These are phyloP conservation scores for Osmoderma eremita DNA, from an alignment of 2,888 invertebrate species.

Conservation along the genomic window DNA sequence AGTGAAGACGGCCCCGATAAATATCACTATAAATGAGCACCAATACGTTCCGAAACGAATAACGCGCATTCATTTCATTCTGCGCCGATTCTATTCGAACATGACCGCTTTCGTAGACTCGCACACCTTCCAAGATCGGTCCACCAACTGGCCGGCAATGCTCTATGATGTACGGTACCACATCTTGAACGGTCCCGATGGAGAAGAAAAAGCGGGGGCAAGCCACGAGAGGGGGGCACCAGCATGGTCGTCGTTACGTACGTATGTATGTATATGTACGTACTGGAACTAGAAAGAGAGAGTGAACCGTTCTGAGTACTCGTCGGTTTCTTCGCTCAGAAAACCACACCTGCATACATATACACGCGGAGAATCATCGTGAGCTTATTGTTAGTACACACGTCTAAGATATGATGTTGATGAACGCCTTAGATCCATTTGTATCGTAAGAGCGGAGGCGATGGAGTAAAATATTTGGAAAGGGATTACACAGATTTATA, in stretches of 20 bases:
- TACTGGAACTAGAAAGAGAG: neutral
- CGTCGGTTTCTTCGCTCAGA: neutral
- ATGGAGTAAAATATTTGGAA: too few species aligned
- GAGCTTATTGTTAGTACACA: too few species aligned
- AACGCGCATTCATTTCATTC: too few species aligned
- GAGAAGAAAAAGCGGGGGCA: neutral
- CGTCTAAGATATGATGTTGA: too few species aligned
- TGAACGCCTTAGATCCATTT: too few species aligned
- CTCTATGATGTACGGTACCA: constrained; percentile 8
- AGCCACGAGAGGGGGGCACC: too few species aligned
- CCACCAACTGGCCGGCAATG: constrained; percentile 2
- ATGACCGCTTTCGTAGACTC: too few species aligned
- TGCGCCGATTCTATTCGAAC: too few species aligned
- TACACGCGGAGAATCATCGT: neutral
- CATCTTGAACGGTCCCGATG: neutral
- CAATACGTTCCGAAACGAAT: neutral
- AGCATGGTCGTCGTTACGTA: too few species aligned
- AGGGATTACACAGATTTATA: too few species aligned
- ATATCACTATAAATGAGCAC: neutral
- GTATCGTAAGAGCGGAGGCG: too few species aligned
- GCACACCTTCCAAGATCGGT: constrained; percentile 1
- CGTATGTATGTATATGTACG: too few species aligned
- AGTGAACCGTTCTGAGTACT: constrained; percentile 1
- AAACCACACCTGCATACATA: constrained; percentile 9
- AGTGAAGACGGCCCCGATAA: neutral